Conservation (phyloP, 2,888 invertebrate genomes). For the Onchidella celtica region DNA sequence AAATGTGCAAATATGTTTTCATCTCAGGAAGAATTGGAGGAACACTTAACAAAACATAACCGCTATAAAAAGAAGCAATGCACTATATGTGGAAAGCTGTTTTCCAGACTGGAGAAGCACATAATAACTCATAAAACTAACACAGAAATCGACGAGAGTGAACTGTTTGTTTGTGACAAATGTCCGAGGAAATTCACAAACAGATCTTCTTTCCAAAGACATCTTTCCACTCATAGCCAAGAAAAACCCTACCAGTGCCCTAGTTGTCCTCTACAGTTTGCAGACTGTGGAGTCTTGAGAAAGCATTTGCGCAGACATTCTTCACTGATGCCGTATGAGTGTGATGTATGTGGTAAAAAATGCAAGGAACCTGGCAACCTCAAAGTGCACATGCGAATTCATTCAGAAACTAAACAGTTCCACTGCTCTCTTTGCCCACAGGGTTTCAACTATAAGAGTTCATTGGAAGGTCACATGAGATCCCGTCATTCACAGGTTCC, state of each 20-base stretch:
- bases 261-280: slow-evolving; percentile 33
- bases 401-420: slow-evolving; percentile 38
- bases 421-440: slow-evolving; percentile 34
- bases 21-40: slow-evolving; percentile 5
- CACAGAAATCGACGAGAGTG: slow-evolving; percentile 38
- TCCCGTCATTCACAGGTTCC: slow-evolving; percentile 14
- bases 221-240: slow-evolving; percentile 34
- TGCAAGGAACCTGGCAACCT: slow-evolving; percentile 35
- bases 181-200: slow-evolving; percentile 43
- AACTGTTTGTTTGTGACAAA: slow-evolving; percentile 46
- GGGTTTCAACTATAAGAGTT: slow-evolving; percentile 47
- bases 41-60: slow-evolving; percentile 38
- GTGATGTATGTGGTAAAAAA: slow-evolving; percentile 48
- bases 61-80: slow-evolving; percentile 44
- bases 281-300: slow-evolving; percentile 32
- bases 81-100: slow-evolving; percentile 37
- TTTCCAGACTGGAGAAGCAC: slow-evolving; percentile 44
- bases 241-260: slow-evolving; percentile 45
- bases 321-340: slow-evolving; percentile 29
- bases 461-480: slow-evolving; percentile 41
- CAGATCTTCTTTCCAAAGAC: slow-evolving; percentile 31
- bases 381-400: slow-evolving; percentile 42
- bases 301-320: slow-evolving; percentile 37
- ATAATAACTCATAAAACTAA: slow-evolving; percentile 29
- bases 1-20: slow-evolving; percentile 40